A percentile compares a stretch with the other conserved stretches of the same genome.
These are phyloP conservation scores for Allacma fusca DNA, from an alignment of 2,888 invertebrate species.

Conservation along the genomic window DNA sequence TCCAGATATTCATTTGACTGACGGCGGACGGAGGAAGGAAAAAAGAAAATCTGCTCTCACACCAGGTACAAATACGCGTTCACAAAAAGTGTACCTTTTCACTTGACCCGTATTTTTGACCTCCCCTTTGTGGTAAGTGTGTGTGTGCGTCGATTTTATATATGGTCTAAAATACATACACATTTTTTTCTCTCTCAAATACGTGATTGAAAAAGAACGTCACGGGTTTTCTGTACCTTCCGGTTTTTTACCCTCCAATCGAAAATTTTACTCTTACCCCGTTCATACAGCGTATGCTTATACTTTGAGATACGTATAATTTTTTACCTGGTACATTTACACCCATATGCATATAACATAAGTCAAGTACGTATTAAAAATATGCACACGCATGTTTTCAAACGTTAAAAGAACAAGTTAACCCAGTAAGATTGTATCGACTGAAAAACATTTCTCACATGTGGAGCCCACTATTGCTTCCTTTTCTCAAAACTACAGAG, in stretches of 20 bases:
- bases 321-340: too few species aligned
- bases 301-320: too few species aligned
- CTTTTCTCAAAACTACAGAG: too few species aligned
- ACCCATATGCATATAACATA: too few species aligned
- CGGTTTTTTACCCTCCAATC: slow-evolving; percentile 26
- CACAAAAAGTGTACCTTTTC: background rate
- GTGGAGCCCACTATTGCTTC: too few species aligned
- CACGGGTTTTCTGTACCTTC: slow-evolving; percentile 42
- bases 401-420: too few species aligned
- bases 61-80: background rate
- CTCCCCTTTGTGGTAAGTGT: slow-evolving; percentile 2
- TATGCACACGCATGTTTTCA: too few species aligned
- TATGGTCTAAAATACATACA: background rate
- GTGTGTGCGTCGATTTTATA: background rate
- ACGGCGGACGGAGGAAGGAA: background rate
- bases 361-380: too few species aligned
- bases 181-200: background rate
- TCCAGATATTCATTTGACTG: background rate
- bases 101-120: slow-evolving; percentile 4
- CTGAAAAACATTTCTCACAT: too few species aligned
- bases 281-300: too few species aligned
- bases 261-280: background rate
- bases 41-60: background rate
- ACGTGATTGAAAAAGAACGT: slow-evolving; percentile 41
- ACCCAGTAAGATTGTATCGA: too few species aligned